Percentiles rank a stretch among this genome's conserved stretches.
Evolutionary conservation across 2,113 vertebrate genomes (phyloP).

Genomic region (Microcebus lehilahytsara): DNA sequence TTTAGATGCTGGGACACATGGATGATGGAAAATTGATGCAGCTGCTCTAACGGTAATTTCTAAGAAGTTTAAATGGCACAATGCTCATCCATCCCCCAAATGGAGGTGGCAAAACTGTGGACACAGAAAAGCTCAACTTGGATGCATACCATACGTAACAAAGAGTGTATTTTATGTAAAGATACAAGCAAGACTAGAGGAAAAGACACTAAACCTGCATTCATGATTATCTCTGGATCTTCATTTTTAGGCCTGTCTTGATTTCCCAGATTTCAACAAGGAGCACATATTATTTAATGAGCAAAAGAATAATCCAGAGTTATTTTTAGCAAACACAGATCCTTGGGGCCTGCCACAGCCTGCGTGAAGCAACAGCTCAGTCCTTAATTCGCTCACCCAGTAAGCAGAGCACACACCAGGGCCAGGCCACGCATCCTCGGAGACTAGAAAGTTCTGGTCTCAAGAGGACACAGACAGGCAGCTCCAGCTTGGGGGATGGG

Average conservation of each 20-base stretch:
- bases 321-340: not conserved
- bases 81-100: not conserved
- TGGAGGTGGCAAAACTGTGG: not conserved
- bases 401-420: not conserved
- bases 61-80: rapidly evolving
- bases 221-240: not conserved
- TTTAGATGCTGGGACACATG: rapidly evolving
- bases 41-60: rapidly evolving
- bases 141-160: not conserved
- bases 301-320: not conserved
- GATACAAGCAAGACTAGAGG: not conserved
- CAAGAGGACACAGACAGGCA: not conserved
- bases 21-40: rapidly evolving
- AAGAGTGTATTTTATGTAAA: not conserved
- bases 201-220: not conserved
- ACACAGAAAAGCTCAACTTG: not conserved
- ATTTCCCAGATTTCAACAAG: not conserved
- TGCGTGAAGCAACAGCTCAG: not conserved
- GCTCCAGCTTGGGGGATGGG: not conserved
- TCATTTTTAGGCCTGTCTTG: not conserved
- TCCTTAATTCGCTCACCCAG: not conserved
- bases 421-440: not conserved
- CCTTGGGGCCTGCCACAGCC: not conserved
- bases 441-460: not conserved
- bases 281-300: not conserved